A percentile compares a stretch with the other conserved stretches of the same genome.
Conservation (phyloP, 2,797 vertebrate species). For the Jordanella pulchra region DNA sequence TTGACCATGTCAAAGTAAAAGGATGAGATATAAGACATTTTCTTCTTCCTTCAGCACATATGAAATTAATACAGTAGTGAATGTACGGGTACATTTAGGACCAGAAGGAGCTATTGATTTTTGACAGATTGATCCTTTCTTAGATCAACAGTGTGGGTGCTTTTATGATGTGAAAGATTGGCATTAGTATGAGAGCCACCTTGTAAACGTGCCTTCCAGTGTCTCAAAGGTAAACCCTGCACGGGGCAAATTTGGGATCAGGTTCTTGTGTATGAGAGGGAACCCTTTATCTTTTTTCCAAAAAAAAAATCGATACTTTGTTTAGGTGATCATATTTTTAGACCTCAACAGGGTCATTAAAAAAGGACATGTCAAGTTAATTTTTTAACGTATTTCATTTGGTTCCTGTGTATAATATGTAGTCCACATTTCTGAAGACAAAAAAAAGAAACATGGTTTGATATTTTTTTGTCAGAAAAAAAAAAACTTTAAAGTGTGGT, state of each 20-base stretch:
- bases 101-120: too few relatives aligned
- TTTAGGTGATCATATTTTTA: constrained; percentile 3
- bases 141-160: too few relatives aligned
- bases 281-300: not conserved
- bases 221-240: constrained; percentile 24
- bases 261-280: constrained; percentile 17
- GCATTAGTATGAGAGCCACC: constrained; percentile 20
- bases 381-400: not conserved
- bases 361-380: not conserved
- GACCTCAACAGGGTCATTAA: not conserved
- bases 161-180: too few relatives aligned
- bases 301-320: not conserved
- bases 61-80: too few relatives aligned
- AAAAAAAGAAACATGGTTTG: not conserved
- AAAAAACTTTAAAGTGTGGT: too few relatives aligned
- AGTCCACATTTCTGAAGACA: not conserved
- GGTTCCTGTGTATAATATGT: not conserved
- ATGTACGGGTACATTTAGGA: too few relatives aligned
- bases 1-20: too few relatives aligned
- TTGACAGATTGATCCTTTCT: too few relatives aligned
- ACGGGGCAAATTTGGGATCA: constrained; percentile 20
- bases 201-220: constrained; percentile 42
- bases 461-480: not conserved
- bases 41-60: too few relatives aligned
- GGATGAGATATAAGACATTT: too few relatives aligned